A percentile compares a stretch with the other conserved stretches of the same genome.
Evolutionary conservation across 2,113 vertebrate species (phyloP).

Genomic region (Antennarius striatus): DNA sequence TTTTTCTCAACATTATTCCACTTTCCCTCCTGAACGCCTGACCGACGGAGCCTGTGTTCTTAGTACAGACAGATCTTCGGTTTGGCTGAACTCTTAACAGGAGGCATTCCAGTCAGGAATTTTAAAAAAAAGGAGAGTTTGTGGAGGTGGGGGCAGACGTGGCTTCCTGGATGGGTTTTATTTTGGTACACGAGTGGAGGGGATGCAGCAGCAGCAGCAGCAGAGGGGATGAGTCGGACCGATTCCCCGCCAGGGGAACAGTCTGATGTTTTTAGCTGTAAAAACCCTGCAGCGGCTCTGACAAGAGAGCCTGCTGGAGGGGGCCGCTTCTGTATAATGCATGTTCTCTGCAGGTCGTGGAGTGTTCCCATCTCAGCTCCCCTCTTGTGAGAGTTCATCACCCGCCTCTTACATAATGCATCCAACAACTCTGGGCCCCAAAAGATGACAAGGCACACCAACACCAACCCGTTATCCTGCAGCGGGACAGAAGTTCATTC

Average conservation of each 20-base stretch:
- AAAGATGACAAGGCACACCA: constrained; percentile 17
- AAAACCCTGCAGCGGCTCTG: constrained; percentile 24
- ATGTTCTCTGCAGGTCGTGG: constrained; percentile 19
- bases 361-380: constrained; percentile 28
- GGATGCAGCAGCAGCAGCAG: not conserved
- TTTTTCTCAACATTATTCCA: too few relatives aligned
- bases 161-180: constrained; percentile 43
- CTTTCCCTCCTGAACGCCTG: too few relatives aligned
- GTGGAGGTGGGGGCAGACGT: constrained; percentile 4
- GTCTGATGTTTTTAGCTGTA: constrained; percentile 10
- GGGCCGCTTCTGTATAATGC: constrained; percentile 17
- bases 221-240: constrained; percentile 7
- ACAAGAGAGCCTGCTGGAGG: constrained; percentile 6
- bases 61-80: not conserved
- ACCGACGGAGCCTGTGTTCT: too few relatives aligned
- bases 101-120: not conserved
- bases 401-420: constrained; percentile 44
- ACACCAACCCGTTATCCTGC: constrained; percentile 8
- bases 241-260: constrained; percentile 10
- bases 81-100: constrained; percentile 6
- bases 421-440: constrained; percentile 19
- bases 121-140: constrained; percentile 7
- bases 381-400: constrained; percentile 42
- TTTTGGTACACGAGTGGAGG: constrained; percentile 28
- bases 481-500: constrained; percentile 11